Base-by-base conservation (phyloP, 2,888 invertebrate species). In the Vesta saturnalis region DNA sequence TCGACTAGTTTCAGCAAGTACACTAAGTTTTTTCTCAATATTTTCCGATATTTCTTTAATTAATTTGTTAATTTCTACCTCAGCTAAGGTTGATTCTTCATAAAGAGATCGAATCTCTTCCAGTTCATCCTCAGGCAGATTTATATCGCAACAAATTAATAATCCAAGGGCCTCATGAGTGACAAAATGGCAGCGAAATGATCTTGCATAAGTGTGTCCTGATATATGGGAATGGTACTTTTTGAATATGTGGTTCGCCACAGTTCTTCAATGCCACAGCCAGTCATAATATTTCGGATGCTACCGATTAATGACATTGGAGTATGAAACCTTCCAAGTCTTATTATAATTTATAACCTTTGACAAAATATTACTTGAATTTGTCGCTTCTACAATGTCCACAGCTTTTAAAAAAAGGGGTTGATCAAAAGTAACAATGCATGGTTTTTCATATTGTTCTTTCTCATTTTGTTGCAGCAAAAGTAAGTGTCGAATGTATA, bases 371-470 rank as follows among this genome's bases (percentile, higher is more conserved):
- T 23, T 21, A 56, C 30, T 23, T 54, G 15, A 15, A 15, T 23
- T 57, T 4, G 57, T 30, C 1, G 57, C 30, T 57, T 3, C 15
- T 14, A 57, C 57, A 15, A 57, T 57, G 22, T 57, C 57, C n/a
- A 57, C 57, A 35, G 57, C 57, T 35, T 57, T 35, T n/a, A n/a
- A 12, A 57, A 57, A 57, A 16, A 57, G 57, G 1, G 57, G 35
- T 14, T 22, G 23, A 57, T 57, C 57, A 57, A 57, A 57, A 6
- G 57, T 57, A n/a, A 49, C 19, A 18, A 54, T 54, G 19, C 54
- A 54, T 12, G 21, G 4, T n/a, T 54, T 57, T 8, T 22, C 16
- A 35, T 30, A 57, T 15, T 30, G 15, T n/a, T n/a, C n/a, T n/a
- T n/a, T n/a, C n/a, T n/a, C 57, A 57, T 4, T 57, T 57, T 57